Conservation (phyloP, 2,797 vertebrate genomes). For the Gallirallus australis region DNA sequence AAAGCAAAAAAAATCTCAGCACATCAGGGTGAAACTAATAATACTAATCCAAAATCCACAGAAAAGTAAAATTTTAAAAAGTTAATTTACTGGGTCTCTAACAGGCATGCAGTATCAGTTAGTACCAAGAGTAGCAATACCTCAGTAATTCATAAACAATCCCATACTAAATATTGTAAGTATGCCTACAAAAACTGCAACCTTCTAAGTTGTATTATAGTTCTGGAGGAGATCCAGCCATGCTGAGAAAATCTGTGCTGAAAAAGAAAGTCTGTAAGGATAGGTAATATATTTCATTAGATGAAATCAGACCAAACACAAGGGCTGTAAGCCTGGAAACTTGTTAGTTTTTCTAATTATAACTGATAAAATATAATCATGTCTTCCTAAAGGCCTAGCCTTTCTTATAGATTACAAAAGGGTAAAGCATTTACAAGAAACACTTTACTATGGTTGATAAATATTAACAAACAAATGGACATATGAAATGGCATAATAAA, state of each 20-base stretch:
- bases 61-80: background rate
- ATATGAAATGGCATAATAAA: background rate
- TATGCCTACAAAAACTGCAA: background rate
- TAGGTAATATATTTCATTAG: background rate
- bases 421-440: background rate
- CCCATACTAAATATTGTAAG: background rate
- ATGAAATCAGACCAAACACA: constrained; percentile 2
- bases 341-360: background rate
- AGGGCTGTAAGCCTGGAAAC: background rate
- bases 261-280: background rate
- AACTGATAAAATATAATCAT: background rate
- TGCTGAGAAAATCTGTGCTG: background rate
- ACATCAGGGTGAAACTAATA: background rate
- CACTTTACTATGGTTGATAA: background rate
- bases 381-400: background rate
- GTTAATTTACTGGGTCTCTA: background rate
- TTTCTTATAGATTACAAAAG: background rate
- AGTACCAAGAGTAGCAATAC: background rate
- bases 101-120: background rate
- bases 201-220: background rate
- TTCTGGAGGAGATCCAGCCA: background rate
- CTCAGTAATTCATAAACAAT: background rate
- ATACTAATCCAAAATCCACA: background rate
- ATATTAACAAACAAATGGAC: background rate
- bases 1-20: background rate